Base-by-base conservation (phyloP, 2,888 invertebrate genomes). In the Melanostoma mellinum region DNA sequence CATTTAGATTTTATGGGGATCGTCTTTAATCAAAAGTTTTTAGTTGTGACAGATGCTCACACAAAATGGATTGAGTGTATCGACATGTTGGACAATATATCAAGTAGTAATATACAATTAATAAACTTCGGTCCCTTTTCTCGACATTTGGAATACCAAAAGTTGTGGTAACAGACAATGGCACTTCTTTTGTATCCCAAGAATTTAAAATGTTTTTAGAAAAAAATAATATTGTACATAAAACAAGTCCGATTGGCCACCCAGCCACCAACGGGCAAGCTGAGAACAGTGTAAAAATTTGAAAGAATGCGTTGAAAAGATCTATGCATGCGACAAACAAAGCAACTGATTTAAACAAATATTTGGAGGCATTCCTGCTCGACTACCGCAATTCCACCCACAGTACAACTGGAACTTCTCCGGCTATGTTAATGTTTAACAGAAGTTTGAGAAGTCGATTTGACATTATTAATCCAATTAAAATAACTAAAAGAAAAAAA, bases 111-210 rank as follows among this genome's bases (percentile, higher is more conserved):
- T 30, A 50, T 30, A 56, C 40, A 8, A 56, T 56, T 6, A 40
- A 40, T 20, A 10, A 56, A 1, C 4, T 56, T 6, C 35, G 72
- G 4, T 32, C 35, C 3, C 20, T 60, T 46, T 86, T 86, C 81
- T 63, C 84, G 61, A 75, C 71, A 53, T 85, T 85, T 84, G 86
- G 86, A 1, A 65, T 87, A n/a, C 87, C 87, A 30, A 71, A 79
- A 30, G 56, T 52, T 3, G 61, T 87, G 5, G 86, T 86, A 6
- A 81, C 85, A 5, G 86, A 86, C 73, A 87, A 20, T 1, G 20
- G 20, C 20, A 20, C 20, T 20, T 20, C 20, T 20, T 20, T 20
- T 20, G 20, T 20, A 20, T 20, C 20, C 20, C 20, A 20, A 20
- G 20, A 20, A 20, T 20, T 20, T 20, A 20, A 20, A 20, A 20